phyloP scores from a whole-genome alignment of 30 jellyfish, hydroid and myxozoan genomes.

The Aurelia sp. region DNA sequence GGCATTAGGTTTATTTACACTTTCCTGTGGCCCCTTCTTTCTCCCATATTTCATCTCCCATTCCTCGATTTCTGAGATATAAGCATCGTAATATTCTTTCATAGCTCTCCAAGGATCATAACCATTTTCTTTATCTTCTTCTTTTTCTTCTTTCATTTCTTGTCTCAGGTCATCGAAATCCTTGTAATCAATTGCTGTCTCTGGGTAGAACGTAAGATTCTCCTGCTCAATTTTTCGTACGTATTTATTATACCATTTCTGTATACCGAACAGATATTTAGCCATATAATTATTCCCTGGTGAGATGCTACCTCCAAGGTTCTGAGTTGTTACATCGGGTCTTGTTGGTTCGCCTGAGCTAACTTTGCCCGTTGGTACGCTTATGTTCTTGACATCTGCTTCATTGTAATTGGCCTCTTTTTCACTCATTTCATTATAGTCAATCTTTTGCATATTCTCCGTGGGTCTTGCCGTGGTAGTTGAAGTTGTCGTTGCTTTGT shows the following conservation, averaged over 20 bases:
- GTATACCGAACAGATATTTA: slow-evolving; percentile 36
- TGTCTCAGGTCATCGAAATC: slow-evolving; percentile 36
- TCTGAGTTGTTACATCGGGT: neutral
- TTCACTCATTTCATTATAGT: neutral
- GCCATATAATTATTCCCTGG: slow-evolving; percentile 51
- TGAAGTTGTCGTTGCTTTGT: slow-evolving; percentile 20
- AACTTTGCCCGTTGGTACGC: slow-evolving; percentile 8
- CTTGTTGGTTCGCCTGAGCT: slow-evolving; percentile 4
- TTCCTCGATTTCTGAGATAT: slow-evolving; percentile 47
- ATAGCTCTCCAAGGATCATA: slow-evolving; percentile 77
- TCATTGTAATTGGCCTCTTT: slow-evolving; percentile 2
- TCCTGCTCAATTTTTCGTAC: slow-evolving; percentile 46
- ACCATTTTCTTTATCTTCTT: slow-evolving; percentile 51
- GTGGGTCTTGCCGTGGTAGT: neutral
- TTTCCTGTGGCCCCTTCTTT: slow-evolving; percentile 58
- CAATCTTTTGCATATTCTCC: neutral
- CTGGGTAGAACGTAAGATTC: slow-evolving; percentile 72
- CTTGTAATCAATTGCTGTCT: slow-evolving; percentile 22
- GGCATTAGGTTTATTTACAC: slow-evolving; percentile 46
- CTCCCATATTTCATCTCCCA: slow-evolving; percentile 63
- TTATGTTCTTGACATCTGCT: neutral
- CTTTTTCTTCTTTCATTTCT: slow-evolving; percentile 53
- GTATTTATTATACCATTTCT: slow-evolving; percentile 66
- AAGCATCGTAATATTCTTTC: slow-evolving; percentile 65
- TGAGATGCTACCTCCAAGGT: slow-evolving; percentile 31